Evolutionary conservation across 2,888 invertebrate genomes (phyloP).

Genomic region (Platerodrilus igneus): DNA sequence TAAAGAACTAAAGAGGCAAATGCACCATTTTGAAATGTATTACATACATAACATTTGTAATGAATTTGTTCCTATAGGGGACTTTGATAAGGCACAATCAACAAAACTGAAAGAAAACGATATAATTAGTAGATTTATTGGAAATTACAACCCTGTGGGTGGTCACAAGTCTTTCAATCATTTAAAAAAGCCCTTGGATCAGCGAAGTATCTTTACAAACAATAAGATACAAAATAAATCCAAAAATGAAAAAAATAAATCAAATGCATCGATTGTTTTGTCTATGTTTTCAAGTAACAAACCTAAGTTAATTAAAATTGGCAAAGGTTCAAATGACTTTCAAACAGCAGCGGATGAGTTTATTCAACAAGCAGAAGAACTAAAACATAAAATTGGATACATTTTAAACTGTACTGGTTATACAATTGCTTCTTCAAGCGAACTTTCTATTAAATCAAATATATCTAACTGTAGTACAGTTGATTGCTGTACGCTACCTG

Average conservation of each 20-base stretch:
- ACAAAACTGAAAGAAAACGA: background rate
- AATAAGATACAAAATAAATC: conserved; percentile 7
- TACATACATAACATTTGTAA: background rate
- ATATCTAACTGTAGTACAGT: background rate
- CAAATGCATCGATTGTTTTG: conserved; percentile 11
- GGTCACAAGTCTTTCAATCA: background rate
- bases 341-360: conserved; percentile 15
- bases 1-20: conserved; percentile 9
- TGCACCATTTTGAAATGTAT: background rate
- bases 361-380: conserved; percentile 17
- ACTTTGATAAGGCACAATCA: background rate
- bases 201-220: conserved; percentile 10
- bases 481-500: too few species aligned
- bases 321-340: conserved; percentile 8
- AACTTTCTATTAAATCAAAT: background rate
- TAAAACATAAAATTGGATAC: conserved; percentile 14
- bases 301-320: conserved; percentile 7
- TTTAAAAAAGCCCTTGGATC: background rate
- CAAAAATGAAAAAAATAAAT: conserved; percentile 4
- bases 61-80: background rate
- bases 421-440: conserved; percentile 2
- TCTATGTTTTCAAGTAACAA: conserved; percentile 11
- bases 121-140: background rate
- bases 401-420: conserved; percentile 13
- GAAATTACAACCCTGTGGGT: background rate